These are phyloP conservation scores for Bostrychus sinensis DNA, from an alignment of 2,113 vertebrate genomes.

Conservation along the genomic window DNA sequence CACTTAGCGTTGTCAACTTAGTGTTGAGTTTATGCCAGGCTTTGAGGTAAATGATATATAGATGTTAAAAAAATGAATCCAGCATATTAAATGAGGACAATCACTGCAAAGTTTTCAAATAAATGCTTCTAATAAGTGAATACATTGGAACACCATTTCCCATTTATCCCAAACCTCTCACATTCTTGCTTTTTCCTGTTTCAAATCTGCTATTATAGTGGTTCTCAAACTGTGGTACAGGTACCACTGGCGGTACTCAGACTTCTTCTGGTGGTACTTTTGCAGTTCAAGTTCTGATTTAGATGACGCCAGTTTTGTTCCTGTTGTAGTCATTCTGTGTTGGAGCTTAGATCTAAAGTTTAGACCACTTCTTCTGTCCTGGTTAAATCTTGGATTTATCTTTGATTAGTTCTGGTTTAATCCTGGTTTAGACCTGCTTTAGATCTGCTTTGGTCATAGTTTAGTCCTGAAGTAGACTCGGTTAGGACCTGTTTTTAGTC, in stretches of 20 bases:
- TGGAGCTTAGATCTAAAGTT: not conserved
- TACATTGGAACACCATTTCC: not conserved
- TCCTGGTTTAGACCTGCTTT: not conserved
- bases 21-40: not conserved
- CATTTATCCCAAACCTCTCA: conserved; percentile 7
- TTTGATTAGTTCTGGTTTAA: not conserved
- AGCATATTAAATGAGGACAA: no score
- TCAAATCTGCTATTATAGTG: no score
- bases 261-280: no score
- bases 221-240: no score
- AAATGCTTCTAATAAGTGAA: conserved; percentile 6
- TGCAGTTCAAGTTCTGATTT: no score
- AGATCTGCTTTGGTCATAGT: not conserved
- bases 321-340: no score
- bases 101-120: no score
- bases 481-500: not conserved
- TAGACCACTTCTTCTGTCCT: not conserved
- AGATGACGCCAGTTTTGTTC: no score
- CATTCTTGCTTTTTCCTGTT: not conserved
- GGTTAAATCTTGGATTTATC: not conserved
- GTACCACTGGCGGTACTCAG: no score
- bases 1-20: not conserved
- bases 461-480: no score
- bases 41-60: not conserved
- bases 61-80: not conserved